These are phyloP conservation scores for Turnix velox DNA, from an alignment of 2,113 vertebrate genomes.

Conservation along the genomic window DNA sequence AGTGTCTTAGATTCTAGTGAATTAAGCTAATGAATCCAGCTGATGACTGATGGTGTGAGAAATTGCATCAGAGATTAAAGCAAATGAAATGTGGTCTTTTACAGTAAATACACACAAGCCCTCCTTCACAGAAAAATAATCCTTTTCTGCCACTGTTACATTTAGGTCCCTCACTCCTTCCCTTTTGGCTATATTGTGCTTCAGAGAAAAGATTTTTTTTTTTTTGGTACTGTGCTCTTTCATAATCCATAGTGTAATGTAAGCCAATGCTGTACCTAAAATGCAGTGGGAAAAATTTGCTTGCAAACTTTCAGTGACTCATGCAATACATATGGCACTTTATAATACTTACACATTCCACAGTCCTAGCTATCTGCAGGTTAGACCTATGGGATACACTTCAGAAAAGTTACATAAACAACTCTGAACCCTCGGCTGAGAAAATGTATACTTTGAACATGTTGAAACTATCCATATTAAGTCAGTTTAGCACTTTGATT, in stretches of 20 bases:
- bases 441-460: slow-evolving; percentile 79
- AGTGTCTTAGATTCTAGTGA: background rate
- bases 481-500: slow-evolving; percentile 95
- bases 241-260: background rate
- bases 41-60: background rate
- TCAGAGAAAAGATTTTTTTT: background rate
- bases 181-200: background rate
- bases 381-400: slow-evolving; percentile 69
- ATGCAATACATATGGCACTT: slow-evolving; percentile 6
- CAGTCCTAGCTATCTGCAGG: slow-evolving; percentile 54
- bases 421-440: slow-evolving; percentile 66
- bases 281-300: slow-evolving; percentile 48
- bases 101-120: background rate
- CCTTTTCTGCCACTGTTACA: background rate
- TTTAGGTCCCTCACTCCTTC: background rate
- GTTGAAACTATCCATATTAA: slow-evolving; percentile 88
- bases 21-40: background rate
- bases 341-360: slow-evolving; percentile 62
- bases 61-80: background rate
- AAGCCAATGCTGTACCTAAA: background rate
- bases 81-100: background rate
- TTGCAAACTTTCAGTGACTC: slow-evolving; percentile 19
- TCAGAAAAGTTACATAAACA: slow-evolving; percentile 79
- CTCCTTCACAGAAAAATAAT: background rate
- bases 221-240: background rate